Conservation (phyloP, 1,140 invertebrate species). For the Leptinotarsa defecta region DNA sequence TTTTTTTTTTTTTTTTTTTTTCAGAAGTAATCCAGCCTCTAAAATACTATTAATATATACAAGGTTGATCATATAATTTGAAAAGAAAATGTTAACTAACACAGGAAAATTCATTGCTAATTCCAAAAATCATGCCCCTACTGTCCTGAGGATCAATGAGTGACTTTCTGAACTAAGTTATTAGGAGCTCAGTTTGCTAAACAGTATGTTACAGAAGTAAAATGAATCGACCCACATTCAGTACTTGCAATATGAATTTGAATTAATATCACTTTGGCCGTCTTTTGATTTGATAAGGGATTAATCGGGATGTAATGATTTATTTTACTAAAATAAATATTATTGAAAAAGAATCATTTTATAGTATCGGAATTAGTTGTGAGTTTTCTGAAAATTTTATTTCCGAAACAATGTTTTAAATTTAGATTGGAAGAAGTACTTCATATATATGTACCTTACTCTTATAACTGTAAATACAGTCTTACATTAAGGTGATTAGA, state of each 20-base stretch:
- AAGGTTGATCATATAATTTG: background rate
- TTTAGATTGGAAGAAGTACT: background rate
- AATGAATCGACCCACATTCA: background rate
- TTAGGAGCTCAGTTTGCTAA: background rate
- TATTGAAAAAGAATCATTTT: background rate
- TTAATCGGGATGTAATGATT: background rate
- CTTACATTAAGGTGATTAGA: background rate
- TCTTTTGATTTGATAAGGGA: background rate
- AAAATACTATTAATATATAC: conserved; percentile 1
- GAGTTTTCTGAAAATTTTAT: background rate
- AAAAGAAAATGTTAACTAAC: background rate
- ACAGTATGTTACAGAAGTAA: background rate
- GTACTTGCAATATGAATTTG: background rate
- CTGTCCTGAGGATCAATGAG: background rate
- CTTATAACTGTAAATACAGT: background rate
- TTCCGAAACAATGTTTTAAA: background rate
- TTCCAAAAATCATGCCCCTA: background rate
- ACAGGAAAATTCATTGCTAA: conserved; percentile 4
- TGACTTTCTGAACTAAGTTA: conserved; percentile 1
- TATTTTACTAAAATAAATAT: background rate
- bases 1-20: conserved; percentile 10
- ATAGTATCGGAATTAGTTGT: background rate
- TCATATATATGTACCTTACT: background rate
- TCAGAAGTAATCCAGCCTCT: conserved; percentile 21
- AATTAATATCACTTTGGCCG: background rate